A percentile compares a stretch with the other conserved stretches of the same genome.
Evolutionary conservation across 2,888 invertebrate species (phyloP).

Genomic region (Drosophila mettleri): DNA sequence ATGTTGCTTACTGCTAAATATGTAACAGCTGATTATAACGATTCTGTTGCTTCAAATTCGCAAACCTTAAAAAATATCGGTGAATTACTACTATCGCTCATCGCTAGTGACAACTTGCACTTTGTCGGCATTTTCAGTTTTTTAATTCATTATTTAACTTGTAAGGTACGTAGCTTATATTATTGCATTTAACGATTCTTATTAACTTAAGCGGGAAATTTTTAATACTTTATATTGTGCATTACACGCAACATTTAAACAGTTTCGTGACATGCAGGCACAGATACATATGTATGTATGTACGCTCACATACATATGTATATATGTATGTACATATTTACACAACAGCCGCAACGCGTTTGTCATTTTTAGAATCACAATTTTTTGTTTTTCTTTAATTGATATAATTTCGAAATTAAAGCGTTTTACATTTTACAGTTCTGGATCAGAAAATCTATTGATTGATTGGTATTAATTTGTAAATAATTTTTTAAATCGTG

Average conservation of each 20-base stretch:
- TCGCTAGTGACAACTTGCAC: slow-evolving; percentile 66
- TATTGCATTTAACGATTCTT: neutral
- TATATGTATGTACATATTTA: slow-evolving; percentile 20
- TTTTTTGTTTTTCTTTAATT: slow-evolving; percentile 23
- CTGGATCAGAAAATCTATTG: slow-evolving; percentile 13
- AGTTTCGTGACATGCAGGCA: no score
- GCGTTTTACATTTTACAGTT: slow-evolving; percentile 51
- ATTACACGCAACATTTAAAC: no score
- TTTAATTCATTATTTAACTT: slow-evolving; percentile 35
- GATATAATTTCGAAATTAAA: slow-evolving; percentile 44
- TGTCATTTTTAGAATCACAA: slow-evolving; percentile 4
- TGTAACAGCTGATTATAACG: neutral
- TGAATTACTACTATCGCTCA: slow-evolving; percentile 14
- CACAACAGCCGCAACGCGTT: slow-evolving; percentile 7
- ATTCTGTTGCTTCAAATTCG: neutral
- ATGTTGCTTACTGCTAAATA: neutral
- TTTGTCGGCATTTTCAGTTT: slow-evolving; percentile 50
- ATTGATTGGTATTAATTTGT: neutral
- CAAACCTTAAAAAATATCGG: slow-evolving; percentile 23
- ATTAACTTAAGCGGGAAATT: neutral
- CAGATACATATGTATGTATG: no score
- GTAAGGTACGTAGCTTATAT: slow-evolving; percentile 52
- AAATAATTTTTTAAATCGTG: slow-evolving; percentile 21
- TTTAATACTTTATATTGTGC: slow-evolving; percentile 2
- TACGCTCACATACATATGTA: neutral